Evolutionary conservation across 2,888 invertebrate species (phyloP), one percentile per base, ranked within the genome.

Genomic region (Caenorhabditis parvicauda): DNA sequence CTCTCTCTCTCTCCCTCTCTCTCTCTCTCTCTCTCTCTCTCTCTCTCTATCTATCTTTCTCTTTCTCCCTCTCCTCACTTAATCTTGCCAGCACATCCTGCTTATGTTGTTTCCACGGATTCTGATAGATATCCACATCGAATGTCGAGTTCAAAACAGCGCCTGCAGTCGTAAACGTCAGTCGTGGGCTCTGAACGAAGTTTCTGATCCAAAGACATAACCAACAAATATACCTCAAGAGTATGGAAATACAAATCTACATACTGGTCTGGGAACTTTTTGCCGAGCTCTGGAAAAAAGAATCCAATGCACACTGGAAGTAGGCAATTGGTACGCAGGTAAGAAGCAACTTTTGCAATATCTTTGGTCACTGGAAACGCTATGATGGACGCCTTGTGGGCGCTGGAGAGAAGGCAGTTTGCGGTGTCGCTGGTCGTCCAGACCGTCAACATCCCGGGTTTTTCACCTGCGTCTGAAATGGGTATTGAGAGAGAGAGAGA

Each of bases 201-300:
- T 17, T 19, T 12, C 58, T 57, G 1, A 32, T 47, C 17, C 39
- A 14, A 3, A 47, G 24, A 7, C 4, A 35, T 24, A 6, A 32
- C 21, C 37, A 6, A 3, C 22, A 4, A n/a, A n/a, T n/a, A n/a
- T 19, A 47, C 42, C 14, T 46, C 22, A 47, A 62, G 58, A 21
- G 72, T 69, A 39, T 71, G 66, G 58, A 77, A 77, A 37, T 53
- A 50, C 17, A 77, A 50, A 45, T 77, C 75, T 12, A 76, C 57
- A 45, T 72, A 68, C 5, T 59, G 42, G 24, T 75, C 58, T 1
- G 77, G 75, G 51, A 73, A 72, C 1, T 58, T 43, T 3, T 57
- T 46, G 25, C 53, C 41, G 9, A 77, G 64, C 41, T 59, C 54
- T 9, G 63, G 59, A 59, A 77, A 76, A 51, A 77, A 76, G 14